phyloP scores from a whole-genome alignment of 2,888 invertebrate genomes.

The Orthosia cruda region DNA sequence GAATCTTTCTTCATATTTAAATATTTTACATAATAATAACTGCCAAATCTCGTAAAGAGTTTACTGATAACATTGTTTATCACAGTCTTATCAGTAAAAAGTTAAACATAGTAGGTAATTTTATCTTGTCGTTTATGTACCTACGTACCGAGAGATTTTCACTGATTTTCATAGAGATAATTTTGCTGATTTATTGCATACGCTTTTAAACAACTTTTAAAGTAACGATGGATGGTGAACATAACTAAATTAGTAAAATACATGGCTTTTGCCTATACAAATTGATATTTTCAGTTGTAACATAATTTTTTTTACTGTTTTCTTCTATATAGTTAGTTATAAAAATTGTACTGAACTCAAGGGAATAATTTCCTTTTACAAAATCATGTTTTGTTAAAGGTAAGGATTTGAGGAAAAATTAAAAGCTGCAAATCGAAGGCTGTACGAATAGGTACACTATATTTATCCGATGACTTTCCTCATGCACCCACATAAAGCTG shows the following conservation, averaged over 20 bases:
- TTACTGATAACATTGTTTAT: slow-evolving; percentile 60
- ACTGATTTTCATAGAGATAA: slow-evolving; percentile 34
- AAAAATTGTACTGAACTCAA: no score
- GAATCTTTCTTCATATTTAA: background rate
- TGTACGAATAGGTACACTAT: no score
- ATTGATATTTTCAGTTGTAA: background rate
- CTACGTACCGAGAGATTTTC: slow-evolving; percentile 35
- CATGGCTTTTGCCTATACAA: no score
- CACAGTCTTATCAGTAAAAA: slow-evolving; percentile 57
- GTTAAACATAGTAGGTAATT: slow-evolving; percentile 52
- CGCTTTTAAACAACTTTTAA: background rate
- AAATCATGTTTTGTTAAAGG: background rate
- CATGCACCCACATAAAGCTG: background rate
- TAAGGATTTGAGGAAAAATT: background rate
- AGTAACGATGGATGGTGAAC: background rate
- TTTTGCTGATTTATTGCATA: background rate
- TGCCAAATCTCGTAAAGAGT: slow-evolving; percentile 37
- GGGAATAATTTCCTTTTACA: no score
- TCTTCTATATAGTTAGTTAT: no score
- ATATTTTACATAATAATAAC: slow-evolving; percentile 34
- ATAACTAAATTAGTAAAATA: background rate
- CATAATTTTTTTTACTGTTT: background rate
- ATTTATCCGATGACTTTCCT: background rate
- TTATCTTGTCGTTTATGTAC: slow-evolving; percentile 55
- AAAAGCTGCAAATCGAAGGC: background rate